These are phyloP conservation scores for Notechis scutatus DNA, from an alignment of 2,113 vertebrate species.

Conservation along the genomic window DNA sequence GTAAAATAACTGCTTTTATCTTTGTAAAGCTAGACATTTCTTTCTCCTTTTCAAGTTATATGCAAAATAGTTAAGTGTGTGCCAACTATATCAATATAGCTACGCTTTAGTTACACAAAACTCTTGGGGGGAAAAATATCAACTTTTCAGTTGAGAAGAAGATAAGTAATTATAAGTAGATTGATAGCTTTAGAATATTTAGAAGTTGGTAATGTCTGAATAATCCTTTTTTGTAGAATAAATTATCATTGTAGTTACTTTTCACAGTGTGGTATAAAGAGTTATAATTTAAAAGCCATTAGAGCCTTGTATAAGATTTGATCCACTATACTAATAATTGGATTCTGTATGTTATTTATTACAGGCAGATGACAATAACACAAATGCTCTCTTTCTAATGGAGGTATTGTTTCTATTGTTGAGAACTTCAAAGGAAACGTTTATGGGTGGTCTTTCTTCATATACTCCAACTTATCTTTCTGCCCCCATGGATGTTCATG, in stretches of 20 bases:
- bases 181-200: not conserved
- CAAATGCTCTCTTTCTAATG: not conserved
- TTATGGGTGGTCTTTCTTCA: not conserved
- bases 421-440: not conserved
- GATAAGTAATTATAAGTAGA: not conserved
- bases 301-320: not conserved
- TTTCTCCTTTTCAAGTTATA: not conserved
- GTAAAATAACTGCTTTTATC: not conserved
- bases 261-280: not conserved
- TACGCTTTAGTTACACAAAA: not conserved
- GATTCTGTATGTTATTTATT: not conserved
- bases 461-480: not conserved
- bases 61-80: not conserved
- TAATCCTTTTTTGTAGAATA: not conserved
- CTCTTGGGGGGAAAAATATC: not conserved
- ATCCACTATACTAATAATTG: not conserved
- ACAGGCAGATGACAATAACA: not conserved
- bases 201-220: not conserved
- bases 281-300: not conserved
- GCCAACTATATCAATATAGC: not conserved
- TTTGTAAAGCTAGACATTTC: conserved; percentile 8
- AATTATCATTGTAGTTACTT: not conserved
- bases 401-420: not conserved
- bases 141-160: not conserved
- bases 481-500: not conserved